Conservation (phyloP, 1,140 invertebrate species). For the Heliothis virescens region DNA sequence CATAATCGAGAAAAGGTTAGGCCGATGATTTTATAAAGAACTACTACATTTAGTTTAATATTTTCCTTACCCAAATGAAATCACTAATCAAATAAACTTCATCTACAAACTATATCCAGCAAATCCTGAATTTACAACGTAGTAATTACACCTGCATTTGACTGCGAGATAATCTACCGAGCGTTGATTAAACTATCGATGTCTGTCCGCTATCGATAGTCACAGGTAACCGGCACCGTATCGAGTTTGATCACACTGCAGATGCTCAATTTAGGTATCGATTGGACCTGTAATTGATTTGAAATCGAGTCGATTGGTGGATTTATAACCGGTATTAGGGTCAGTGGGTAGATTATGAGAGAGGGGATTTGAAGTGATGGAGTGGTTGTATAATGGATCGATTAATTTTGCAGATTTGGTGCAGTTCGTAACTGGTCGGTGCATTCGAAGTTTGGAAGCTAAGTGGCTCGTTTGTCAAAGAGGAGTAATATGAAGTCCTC, state of each 20-base stretch:
- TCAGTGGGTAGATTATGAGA: not conserved
- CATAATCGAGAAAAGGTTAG: too few species aligned
- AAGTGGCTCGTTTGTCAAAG: too few species aligned
- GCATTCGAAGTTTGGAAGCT: too few species aligned
- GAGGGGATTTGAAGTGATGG: not conserved
- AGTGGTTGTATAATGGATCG: not conserved
- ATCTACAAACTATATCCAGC: too few species aligned
- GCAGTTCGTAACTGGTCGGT: not conserved
- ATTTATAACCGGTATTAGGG: constrained; percentile 16
- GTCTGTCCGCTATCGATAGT: not conserved
- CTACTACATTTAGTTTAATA: too few species aligned
- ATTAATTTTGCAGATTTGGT: not conserved
- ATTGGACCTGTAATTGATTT: constrained; percentile 20
- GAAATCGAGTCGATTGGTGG: not conserved
- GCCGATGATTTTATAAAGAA: too few species aligned
- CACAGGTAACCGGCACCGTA: not conserved
- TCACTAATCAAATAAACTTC: too few species aligned
- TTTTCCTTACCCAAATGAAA: too few species aligned
- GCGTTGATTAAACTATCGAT: constrained; percentile 16
- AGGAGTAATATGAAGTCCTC: too few species aligned
- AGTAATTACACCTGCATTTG: constrained; percentile 10
- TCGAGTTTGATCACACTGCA: not conserved
- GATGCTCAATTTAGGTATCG: constrained; percentile 16
- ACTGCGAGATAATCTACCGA: not conserved
- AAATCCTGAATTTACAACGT: not conserved